These are phyloP conservation scores for Pemphredon lugubris DNA, from an alignment of 2,888 invertebrate species.

Conservation along the genomic window DNA sequence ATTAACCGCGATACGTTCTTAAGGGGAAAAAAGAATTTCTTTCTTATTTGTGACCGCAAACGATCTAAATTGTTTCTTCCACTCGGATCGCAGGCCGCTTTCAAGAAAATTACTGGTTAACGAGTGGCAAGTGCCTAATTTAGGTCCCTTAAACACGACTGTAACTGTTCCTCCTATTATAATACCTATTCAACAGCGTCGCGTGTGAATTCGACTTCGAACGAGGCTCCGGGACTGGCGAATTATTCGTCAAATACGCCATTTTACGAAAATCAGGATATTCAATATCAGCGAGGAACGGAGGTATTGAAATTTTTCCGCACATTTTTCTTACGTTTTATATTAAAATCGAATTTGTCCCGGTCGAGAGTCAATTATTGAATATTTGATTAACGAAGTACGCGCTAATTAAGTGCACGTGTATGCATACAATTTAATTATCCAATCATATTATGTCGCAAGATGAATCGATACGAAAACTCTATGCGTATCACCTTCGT, in stretches of 20 bases:
- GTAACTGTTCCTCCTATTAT: slow-evolving; percentile 41
- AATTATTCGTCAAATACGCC: background rate
- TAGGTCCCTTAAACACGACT: slow-evolving; percentile 18
- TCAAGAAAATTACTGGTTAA: slow-evolving; percentile 63
- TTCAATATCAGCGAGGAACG: too few relatives aligned
- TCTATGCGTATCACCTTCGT: too few relatives aligned
- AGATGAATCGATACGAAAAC: too few relatives aligned
- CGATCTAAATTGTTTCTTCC: slow-evolving; percentile 59
- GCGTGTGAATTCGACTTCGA: slow-evolving; percentile 13
- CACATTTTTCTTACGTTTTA: too few relatives aligned
- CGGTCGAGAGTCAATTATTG: too few relatives aligned
- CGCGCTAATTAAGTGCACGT: too few relatives aligned
- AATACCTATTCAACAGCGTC: background rate
- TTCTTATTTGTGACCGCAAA: slow-evolving; percentile 27
- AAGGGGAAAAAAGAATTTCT: slow-evolving; percentile 5
- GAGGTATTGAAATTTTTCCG: too few relatives aligned
- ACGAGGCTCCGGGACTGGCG: background rate
- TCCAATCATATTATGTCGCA: too few relatives aligned
- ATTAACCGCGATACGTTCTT: background rate
- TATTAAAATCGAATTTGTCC: too few relatives aligned
- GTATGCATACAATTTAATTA: too few relatives aligned
- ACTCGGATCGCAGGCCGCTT: slow-evolving; percentile 29
- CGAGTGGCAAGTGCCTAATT: slow-evolving; percentile 65
- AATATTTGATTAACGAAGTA: too few relatives aligned
- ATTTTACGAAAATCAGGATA: too few relatives aligned